These are phyloP conservation scores for Chrysotoxum bicinctum DNA, from an alignment of 2,888 invertebrate genomes.

Conservation along the genomic window DNA sequence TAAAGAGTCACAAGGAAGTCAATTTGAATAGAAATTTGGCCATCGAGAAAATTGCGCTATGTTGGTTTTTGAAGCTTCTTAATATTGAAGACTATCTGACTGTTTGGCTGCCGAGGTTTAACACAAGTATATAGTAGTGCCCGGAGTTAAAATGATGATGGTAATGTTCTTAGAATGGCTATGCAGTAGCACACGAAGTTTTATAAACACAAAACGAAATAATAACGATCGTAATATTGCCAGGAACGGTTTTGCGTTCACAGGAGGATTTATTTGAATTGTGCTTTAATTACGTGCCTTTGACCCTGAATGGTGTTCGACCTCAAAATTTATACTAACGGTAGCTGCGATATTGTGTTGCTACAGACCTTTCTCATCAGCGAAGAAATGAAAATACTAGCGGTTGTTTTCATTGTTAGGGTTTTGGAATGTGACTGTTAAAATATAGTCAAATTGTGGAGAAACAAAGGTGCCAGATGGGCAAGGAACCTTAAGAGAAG, in stretches of 20 bases:
- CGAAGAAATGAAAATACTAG: neutral
- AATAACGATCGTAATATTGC: conserved; percentile 14
- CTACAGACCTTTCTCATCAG: neutral
- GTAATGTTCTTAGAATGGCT: conserved; percentile 38
- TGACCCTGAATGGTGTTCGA: conserved; percentile 47
- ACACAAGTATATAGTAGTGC: neutral
- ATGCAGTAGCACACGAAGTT: conserved; percentile 34
- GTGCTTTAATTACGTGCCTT: conserved; percentile 57
- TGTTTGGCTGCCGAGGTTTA: neutral
- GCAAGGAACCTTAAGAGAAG: too few species aligned
- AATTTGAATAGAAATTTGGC: conserved; percentile 72
- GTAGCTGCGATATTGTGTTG: conserved; percentile 30
- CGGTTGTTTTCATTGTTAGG: neutral
- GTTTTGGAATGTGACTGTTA: neutral
- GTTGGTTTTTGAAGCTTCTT: conserved; percentile 54
- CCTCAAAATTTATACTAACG: conserved; percentile 6
- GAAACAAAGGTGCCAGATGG: neutral
- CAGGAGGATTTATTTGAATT: conserved; percentile 49
- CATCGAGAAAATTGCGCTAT: conserved; percentile 64
- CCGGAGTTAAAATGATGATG: conserved; percentile 19
- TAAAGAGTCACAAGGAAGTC: conserved; percentile 73
- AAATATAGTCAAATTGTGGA: neutral
- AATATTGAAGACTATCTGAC: conserved; percentile 58
- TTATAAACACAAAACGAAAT: neutral
- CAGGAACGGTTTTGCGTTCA: conserved; percentile 11